Base-by-base conservation (phyloP, 2,113 vertebrate genomes). In the Dasyurus viverrinus region DNA sequence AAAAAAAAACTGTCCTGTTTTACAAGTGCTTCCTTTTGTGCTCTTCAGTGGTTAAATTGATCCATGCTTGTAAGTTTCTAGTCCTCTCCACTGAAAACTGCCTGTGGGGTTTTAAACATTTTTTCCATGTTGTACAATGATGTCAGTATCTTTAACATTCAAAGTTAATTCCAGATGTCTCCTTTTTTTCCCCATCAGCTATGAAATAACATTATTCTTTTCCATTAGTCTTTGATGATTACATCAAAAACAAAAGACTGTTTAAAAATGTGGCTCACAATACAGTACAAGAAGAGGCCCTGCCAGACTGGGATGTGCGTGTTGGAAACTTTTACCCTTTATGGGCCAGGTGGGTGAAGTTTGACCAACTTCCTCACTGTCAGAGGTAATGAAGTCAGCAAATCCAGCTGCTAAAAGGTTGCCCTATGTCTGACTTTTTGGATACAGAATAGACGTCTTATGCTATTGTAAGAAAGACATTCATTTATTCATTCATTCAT, bases 151-250 rank as follows among this genome's bases (percentile, higher is more conserved):
- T 94, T 42, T 97, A 68, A 24, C 76, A 94, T 68, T 93, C 92
- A n/a, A 93, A 97, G 54, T 52, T 95, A 95, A 96, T 91, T 97
- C 96, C 96, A 96, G 91, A 98, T 95, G 23, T 23, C 97, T 91
- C 26, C 12, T 95, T 94, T 92, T 94, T 96, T 47, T 97, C 53
- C 91, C 89, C 89, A 92, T 92, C 92, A 91, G 91, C 95, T 92
- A 91, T 93, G 90, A 97, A 97, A 93, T 93, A 95, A 93, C 95
- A 91, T 93, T 96, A 95, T 94, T 96, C 90, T 97, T 96, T 94
- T 27, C 54, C 91, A 97, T 95, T 96, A 94, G 90, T 1, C 60
- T 97, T 97, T 50, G 60, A 89, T 95, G 90, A 95, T 96, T 97
- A 89, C 94, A 91, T 96, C 95, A 93, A 94, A 93, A 95, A 89